phyloP scores from a whole-genome alignment of 2,888 invertebrate genomes.

The Lasioglossum calceatum region DNA sequence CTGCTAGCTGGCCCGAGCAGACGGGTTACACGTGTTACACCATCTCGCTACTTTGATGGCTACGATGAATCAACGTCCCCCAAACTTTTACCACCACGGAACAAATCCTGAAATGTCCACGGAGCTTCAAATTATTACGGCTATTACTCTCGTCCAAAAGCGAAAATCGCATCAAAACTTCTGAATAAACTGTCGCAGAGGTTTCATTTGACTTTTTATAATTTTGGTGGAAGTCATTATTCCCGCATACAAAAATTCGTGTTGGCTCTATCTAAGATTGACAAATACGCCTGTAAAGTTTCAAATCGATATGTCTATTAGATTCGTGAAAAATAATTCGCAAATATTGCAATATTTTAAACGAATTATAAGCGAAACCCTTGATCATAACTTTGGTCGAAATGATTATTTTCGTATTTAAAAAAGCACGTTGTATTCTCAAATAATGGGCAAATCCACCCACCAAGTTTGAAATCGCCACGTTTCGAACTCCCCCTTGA shows the following conservation, averaged over 20 bases:
- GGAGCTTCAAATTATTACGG: not conserved
- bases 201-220: not conserved
- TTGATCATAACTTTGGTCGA: no score
- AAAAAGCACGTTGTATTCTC: no score
- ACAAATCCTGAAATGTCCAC: not conserved
- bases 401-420: no score
- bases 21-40: slow-evolving; percentile 56
- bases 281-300: not conserved
- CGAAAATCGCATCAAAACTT: no score
- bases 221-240: not conserved
- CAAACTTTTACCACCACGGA: not conserved
- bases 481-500: no score
- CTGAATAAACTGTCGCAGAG: not conserved
- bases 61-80: not conserved
- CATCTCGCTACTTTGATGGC: not conserved
- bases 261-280: not conserved
- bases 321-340: not conserved
- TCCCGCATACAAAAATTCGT: not conserved
- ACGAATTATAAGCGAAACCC: no score
- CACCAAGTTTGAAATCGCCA: not conserved
- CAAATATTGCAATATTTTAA: not conserved
- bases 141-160: not conserved
- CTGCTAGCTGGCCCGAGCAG: slow-evolving; percentile 23
- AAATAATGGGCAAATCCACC: not conserved
- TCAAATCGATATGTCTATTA: not conserved